Evolutionary conservation across 2,113 vertebrate species (phyloP).

Genomic region (Pangasianodon hypophthalmus): DNA sequence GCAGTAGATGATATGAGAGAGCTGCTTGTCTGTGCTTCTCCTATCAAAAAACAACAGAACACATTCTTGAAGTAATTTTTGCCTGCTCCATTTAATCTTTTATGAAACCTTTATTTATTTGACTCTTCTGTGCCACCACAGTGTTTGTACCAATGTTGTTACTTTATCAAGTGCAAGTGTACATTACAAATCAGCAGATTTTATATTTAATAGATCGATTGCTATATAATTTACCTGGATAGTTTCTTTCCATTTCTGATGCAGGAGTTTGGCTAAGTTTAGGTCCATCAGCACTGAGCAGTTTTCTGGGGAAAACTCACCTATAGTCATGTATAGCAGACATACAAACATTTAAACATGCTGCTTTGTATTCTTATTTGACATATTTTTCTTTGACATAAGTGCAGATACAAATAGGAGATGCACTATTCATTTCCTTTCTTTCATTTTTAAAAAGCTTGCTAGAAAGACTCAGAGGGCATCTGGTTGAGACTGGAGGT

Average conservation of each 20-base stretch:
- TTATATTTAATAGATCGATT: background rate
- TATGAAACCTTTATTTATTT: background rate
- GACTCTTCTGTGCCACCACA: background rate
- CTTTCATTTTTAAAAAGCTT: background rate
- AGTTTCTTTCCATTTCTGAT: slow-evolving; percentile 96
- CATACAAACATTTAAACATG: background rate
- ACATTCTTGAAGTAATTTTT: background rate
- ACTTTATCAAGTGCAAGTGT: background rate
- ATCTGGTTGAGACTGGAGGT: background rate
- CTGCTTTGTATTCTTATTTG: background rate
- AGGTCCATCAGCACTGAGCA: slow-evolving; percentile 92
- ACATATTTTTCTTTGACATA: background rate
- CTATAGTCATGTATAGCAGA: slow-evolving; percentile 66
- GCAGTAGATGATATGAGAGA: slow-evolving; percentile 76
- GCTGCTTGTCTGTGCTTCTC: slow-evolving; percentile 83
- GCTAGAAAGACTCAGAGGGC: background rate
- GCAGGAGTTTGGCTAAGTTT: slow-evolving; percentile 88
- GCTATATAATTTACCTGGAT: slow-evolving; percentile 73
- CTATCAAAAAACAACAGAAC: slow-evolving; percentile 67
- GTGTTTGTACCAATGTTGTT: background rate
- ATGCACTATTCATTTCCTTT: background rate
- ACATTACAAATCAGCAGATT: background rate
- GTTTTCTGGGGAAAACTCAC: slow-evolving; percentile 83
- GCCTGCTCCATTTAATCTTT: background rate
- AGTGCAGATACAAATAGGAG: background rate